Percentiles rank a stretch among this genome's conserved stretches.
These are phyloP conservation scores for Drosophila robusta DNA, from an alignment of 2,888 invertebrate genomes.

Conservation along the genomic window DNA sequence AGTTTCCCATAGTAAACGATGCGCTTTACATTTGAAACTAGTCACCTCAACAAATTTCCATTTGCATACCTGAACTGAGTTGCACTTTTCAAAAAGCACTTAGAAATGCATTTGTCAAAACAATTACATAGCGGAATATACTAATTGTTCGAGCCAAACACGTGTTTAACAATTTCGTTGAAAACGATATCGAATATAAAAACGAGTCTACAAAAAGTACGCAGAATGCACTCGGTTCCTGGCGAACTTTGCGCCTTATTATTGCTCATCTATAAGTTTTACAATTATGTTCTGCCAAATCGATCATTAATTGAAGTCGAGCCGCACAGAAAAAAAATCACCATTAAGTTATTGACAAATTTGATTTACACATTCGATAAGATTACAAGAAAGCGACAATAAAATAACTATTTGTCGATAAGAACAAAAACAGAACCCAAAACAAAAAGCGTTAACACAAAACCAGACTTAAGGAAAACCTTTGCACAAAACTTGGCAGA, in stretches of 20 bases:
- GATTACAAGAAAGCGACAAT: constrained; percentile 15
- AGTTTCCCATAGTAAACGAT: too few species aligned
- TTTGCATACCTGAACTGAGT: too few species aligned
- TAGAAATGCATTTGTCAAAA: too few species aligned
- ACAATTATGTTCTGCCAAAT: constrained; percentile 2
- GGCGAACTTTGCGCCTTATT: constrained; percentile 2
- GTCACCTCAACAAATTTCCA: too few species aligned
- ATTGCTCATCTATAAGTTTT: constrained; percentile 10
- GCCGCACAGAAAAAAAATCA: constrained; percentile 33
- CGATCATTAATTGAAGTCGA: constrained; percentile 13
- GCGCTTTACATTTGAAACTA: too few species aligned
- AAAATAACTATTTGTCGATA: neutral
- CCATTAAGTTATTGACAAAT: constrained; percentile 33
- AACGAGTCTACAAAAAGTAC: too few species aligned
- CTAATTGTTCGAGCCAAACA: too few species aligned
- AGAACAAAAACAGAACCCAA: neutral
- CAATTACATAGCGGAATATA: too few species aligned
- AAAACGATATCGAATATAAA: too few species aligned
- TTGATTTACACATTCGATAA: constrained; percentile 38
- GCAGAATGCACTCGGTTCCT: too few species aligned
- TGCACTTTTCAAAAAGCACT: too few species aligned
- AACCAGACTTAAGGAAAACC: neutral
- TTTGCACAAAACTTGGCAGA: neutral
- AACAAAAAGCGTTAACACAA: neutral
- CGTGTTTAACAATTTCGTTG: too few species aligned